phyloP scores from a whole-genome alignment of 1,140 invertebrate genomes.

The Halotydeus destructor region DNA sequence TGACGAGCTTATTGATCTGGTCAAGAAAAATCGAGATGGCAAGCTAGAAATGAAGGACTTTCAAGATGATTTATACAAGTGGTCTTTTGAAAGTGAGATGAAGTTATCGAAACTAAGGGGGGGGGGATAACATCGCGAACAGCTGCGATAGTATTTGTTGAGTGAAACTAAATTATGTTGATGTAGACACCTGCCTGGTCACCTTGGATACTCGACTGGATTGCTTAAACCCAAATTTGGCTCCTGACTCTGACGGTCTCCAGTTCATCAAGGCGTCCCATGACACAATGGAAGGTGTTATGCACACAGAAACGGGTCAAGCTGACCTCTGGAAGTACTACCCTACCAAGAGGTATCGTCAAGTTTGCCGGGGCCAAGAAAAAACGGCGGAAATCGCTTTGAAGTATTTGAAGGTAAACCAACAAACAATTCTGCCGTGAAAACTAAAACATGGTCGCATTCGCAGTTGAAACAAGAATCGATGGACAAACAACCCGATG shows the following conservation, averaged over 20 bases:
- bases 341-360: conserved; percentile 33
- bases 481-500: neutral
- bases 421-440: neutral
- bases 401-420: conserved; percentile 37
- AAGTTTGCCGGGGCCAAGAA: conserved; percentile 17
- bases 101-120: too few relatives aligned
- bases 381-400: conserved; percentile 29
- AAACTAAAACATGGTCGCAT: neutral
- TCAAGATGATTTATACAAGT: conserved; percentile 18
- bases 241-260: conserved; percentile 34
- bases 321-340: conserved; percentile 42
- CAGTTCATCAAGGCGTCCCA: conserved; percentile 49
- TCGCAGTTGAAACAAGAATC: conserved; percentile 8
- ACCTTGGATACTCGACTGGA: conserved; percentile 21
- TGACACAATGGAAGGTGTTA: conserved; percentile 41
- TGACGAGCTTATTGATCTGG: conserved; percentile 34
- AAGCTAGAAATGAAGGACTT: conserved; percentile 15
- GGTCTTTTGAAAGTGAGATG: conserved; percentile 22
- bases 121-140: conserved; percentile 10
- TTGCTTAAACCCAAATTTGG: conserved; percentile 16
- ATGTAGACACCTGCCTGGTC: conserved; percentile 19
- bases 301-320: conserved; percentile 50
- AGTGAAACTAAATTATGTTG: too few relatives aligned
- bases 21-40: conserved; percentile 10
- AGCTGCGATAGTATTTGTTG: too few relatives aligned